phyloP scores from a whole-genome alignment of 2,113 vertebrate genomes.

The Neopipo cinnamomea region DNA sequence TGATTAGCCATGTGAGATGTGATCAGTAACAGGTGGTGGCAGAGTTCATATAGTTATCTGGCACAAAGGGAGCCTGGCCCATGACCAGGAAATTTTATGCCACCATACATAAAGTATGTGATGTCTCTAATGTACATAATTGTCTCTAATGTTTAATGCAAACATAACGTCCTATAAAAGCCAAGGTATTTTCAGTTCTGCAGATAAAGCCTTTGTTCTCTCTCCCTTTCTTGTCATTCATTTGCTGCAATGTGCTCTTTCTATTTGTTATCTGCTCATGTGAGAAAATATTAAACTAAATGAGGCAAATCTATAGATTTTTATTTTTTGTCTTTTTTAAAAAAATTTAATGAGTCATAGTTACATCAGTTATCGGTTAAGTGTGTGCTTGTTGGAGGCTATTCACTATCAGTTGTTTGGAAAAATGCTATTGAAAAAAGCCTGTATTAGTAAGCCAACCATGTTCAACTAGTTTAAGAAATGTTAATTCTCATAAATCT shows the following conservation, averaged over 20 bases:
- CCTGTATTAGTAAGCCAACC: background rate
- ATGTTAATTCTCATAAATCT: background rate
- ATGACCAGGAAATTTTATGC: background rate
- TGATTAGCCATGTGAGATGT: background rate
- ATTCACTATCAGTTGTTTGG: background rate
- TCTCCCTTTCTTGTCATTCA: background rate
- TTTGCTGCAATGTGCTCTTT: background rate
- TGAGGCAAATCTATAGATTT: background rate
- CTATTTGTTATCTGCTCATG: background rate
- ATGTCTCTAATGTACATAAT: background rate
- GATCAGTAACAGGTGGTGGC: background rate
- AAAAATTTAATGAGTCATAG: background rate
- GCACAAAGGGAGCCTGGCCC: background rate
- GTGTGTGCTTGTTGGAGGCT: background rate
- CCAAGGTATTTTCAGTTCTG: background rate
- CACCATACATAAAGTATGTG: background rate
- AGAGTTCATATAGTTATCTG: background rate
- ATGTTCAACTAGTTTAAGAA: background rate
- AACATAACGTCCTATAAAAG: background rate
- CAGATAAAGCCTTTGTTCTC: background rate
- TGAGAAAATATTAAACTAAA: background rate
- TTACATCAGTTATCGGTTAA: background rate
- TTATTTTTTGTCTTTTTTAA: background rate
- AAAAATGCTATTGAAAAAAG: background rate
- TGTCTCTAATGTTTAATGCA: background rate